phyloP scores from a whole-genome alignment of 2,888 invertebrate genomes.

The Chrysolina americana region DNA sequence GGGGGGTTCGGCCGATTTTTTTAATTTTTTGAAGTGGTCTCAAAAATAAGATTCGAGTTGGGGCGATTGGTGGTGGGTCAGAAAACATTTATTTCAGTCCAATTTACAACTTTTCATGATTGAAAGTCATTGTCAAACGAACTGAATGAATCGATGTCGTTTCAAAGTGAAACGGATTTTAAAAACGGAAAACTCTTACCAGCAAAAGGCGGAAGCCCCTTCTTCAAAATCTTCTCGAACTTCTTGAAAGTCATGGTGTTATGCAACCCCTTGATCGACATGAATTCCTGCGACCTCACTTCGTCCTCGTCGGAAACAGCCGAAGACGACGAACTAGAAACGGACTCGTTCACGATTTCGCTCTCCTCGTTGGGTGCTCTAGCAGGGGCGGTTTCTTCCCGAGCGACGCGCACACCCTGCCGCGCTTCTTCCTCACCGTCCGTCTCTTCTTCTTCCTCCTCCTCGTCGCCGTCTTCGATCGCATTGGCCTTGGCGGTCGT shows the following conservation, averaged over 20 bases:
- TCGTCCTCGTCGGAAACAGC: conserved; percentile 36
- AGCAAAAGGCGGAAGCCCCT: conserved; percentile 51
- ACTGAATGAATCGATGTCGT: too few relatives aligned
- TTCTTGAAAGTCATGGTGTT: conserved; percentile 51
- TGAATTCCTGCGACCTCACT: conserved; percentile 30
- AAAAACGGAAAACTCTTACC: conserved; percentile 37
- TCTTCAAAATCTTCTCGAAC: conserved; percentile 53
- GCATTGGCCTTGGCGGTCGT: conserved; percentile 59
- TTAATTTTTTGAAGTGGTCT: too few relatives aligned
- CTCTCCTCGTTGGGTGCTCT: background rate
- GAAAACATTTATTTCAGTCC: too few relatives aligned
- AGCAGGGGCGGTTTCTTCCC: background rate
- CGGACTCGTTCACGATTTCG: conserved; percentile 29
- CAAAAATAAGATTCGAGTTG: too few relatives aligned
- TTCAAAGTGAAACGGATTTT: background rate
- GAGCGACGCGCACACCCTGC: background rate
- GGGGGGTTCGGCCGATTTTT: too few relatives aligned
- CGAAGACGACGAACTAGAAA: conserved; percentile 34
- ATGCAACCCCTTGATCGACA: conserved; percentile 43
- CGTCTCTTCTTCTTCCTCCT: conserved; percentile 65
- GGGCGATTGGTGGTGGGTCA: too few relatives aligned
- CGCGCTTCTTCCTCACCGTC: conserved; percentile 19
- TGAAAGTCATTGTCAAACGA: too few relatives aligned
- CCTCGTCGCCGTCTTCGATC: conserved; percentile 72
- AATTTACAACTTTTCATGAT: too few relatives aligned